Evolutionary conservation across 2,113 vertebrate genomes (phyloP).

Genomic region (Theristicus caerulescens): DNA sequence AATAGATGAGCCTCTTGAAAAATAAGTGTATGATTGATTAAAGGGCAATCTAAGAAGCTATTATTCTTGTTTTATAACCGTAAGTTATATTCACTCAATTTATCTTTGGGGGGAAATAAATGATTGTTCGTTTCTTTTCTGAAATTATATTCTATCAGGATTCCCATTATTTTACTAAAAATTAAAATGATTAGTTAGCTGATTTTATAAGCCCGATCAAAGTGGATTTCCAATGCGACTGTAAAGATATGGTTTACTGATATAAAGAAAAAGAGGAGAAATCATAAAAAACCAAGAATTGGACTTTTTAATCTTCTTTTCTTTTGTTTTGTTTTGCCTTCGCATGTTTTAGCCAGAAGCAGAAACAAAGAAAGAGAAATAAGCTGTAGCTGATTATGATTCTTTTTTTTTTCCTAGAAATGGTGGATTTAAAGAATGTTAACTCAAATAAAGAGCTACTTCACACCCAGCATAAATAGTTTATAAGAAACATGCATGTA

Average conservation of each 20-base stretch:
- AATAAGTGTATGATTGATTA: slow-evolving; percentile 94
- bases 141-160: slow-evolving; percentile 69
- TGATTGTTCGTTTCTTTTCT: slow-evolving; percentile 74
- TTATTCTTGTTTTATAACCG: slow-evolving; percentile 87
- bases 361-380: slow-evolving; percentile 15
- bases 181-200: slow-evolving; percentile 43
- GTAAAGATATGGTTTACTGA: not conserved
- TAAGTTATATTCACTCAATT: slow-evolving; percentile 86
- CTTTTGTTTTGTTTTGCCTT: not conserved
- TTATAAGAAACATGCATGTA: slow-evolving; percentile 34
- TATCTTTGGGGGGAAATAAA: slow-evolving; percentile 83
- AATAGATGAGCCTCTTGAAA: slow-evolving; percentile 90
- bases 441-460: not conserved
- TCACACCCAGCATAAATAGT: not conserved
- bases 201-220: slow-evolving; percentile 52
- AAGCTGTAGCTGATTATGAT: not conserved
- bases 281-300: not conserved
- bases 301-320: not conserved
- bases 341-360: not conserved
- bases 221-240: not conserved
- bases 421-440: not conserved
- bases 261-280: not conserved
- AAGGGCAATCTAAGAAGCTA: slow-evolving; percentile 88
- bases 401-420: not conserved
- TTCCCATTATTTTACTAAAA: slow-evolving; percentile 65